Base-by-base conservation (phyloP, 2,113 vertebrate species). In the Festucalex cinctus region DNA sequence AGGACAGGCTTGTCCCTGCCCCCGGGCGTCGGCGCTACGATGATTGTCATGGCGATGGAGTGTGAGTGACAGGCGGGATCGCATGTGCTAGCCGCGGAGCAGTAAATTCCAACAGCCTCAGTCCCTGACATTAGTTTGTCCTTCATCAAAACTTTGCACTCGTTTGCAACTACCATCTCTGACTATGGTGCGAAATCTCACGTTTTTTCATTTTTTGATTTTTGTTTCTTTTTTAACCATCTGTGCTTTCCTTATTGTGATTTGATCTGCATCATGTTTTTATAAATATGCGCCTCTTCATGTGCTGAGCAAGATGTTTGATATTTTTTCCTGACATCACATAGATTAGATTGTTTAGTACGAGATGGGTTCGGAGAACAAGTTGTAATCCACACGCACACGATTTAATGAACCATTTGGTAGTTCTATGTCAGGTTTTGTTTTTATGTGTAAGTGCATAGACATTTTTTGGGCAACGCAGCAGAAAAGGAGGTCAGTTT, bases 121-220 rank as follows among this genome's bases (percentile, higher is more conserved):
- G 88, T 91, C 89, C 82, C 76, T 93, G 92, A 93, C 92, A 92
- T 92, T 92, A 92, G 85, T 90, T 89, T 89, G 92, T 92, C 92
- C 92, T 93, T 92, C 90, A 91, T 92, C 88, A 90, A 87, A 90
- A 91, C 90, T 89, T 91, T 87, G 78, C 80, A 83, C 77, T 87
- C 79, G 59, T 82, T 84, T 83, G 82, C 74, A 82, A 86, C 81
- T 87, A 77, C n/a, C 32, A 20, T 82, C 79, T 71, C 74, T 79
- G 66, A 28, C 69, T 76, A 63, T 44, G 24, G 72, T 77, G 63
- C 74, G 82, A 82, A 82, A 81, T 75, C 69, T 77, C 84, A 74
- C 76, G 80, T 75, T 35, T 67, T 84, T 81, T 74, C n/a, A n/a
- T n/a, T n/a, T n/a, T n/a, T n/a, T n/a, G n/a, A n/a, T 59, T 71